Base-by-base conservation (phyloP, 2,888 invertebrate species). In the Pseudococcus viburni region DNA sequence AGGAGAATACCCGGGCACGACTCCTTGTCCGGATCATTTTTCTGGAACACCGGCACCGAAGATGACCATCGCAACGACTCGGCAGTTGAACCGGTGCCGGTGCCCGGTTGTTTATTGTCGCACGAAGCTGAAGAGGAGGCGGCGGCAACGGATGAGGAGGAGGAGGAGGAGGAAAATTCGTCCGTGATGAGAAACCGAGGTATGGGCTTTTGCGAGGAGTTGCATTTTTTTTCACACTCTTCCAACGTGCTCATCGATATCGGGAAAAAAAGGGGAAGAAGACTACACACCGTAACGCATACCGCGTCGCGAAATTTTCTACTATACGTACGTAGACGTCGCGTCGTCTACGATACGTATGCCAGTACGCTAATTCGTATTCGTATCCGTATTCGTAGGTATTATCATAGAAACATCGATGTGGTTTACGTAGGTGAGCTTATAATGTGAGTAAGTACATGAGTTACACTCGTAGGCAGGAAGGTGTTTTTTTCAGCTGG, bases 121-220 rank as follows among this genome's bases (percentile, higher is more conserved):
- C 4, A 8, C 46, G 46, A 46, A 8, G 9, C 46, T 5, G 46
- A 46, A 8, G 46, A 46, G 8, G 46, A 12, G 46, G 46, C 12
- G 46, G 46, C 3, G 26, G 26, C 26, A 3, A 1, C 26, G 26
- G 26, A 33, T 33, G 26, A 33, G 3, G 26, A 51, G 17, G 15
- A 51, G 17, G 15, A 51, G 17, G 51, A 26, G 42, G 64, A 22
- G 64, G 64, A 64, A 64, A 64, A 22, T 64, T 73, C 48, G 19
- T 73, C 73, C 48, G 87, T 87, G 77, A 87, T 51, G 6, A 87
- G 33, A 0, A 87, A n/a, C 51, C 73, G 87, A 42, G 87, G 87
- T 48, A 87, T 87, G 39, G 77, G 26, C 77, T 22, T 19, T 33
- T 39, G 85, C 73, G 87, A 33, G 7, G 46, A 73, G 84, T 84